Base-by-base conservation (phyloP, 2,113 vertebrate species). In the Nettapus auritus region DNA sequence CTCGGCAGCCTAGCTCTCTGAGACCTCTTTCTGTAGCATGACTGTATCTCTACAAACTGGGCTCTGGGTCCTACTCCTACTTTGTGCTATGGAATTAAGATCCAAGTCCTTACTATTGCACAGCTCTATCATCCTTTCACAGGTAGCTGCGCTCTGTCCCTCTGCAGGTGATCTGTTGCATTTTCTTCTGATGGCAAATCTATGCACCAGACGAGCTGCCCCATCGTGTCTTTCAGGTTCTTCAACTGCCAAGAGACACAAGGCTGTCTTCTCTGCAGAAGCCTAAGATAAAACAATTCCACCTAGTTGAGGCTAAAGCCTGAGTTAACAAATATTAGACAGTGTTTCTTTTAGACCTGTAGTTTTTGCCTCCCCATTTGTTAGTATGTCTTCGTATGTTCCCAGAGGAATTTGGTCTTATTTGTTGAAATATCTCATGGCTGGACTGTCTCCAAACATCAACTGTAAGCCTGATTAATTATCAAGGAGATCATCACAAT, bases 401-500 rank as follows among this genome's bases (percentile, higher is more conserved):
- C 46, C 29, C 46, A 83, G 63, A 77, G 34, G 67, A 70, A 85
- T 88, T 77, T 55, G 25, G 38, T 70, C 42, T 44, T 71, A 50
- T 77, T 89, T 89, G 48, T 44, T 85, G 80, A 94, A 85, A 69
- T 91, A 60, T 64, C 46, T 81, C 77, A 40, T 87, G 33, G 36
- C 40, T 82, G 62, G 66, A 50, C 52, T 87, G 74, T 63, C 44
- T 90, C 55, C 44, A 94, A 90, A 88, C 36, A 94, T 92, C 86
- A 86, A 14, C 57, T 25, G 50, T 68, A 89, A 86, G 16, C 10
- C 48, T 92, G 69, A 92, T 94, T 93, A 93, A 95, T 96, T 94
- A 96, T 92, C 74, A 90, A 82, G 91, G 42, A 94, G 77, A 89
- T 87, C 66, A 89, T 82, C 70, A n/a, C 80, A 85, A 89, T 92